A percentile compares a stretch with the other conserved stretches of the same genome.
Conservation (phyloP, 2,113 vertebrate genomes). For the Grus americana region DNA sequence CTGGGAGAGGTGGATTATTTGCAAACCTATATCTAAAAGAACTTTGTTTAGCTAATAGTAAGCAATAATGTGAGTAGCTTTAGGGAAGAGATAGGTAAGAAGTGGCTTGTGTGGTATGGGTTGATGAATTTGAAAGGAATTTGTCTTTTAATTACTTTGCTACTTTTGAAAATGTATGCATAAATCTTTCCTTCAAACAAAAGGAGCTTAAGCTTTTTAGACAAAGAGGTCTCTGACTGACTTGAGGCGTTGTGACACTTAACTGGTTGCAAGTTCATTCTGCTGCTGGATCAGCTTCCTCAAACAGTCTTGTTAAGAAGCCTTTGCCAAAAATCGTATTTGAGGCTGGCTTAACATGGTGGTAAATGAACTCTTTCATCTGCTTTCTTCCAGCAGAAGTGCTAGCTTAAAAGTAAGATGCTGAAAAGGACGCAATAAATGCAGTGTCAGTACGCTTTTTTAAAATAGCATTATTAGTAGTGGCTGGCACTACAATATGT, state of each 20-base stretch:
- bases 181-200: conserved; percentile 11
- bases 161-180: background rate
- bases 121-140: background rate
- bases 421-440: conserved; percentile 7
- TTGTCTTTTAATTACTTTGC: conserved; percentile 5
- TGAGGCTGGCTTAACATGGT: background rate
- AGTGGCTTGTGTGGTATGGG: background rate
- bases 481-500: background rate
- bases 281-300: conserved; percentile 18
- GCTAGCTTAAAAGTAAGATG: background rate
- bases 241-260: background rate
- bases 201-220: conserved; percentile 6
- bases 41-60: background rate
- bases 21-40: background rate
- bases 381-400: conserved; percentile 10
- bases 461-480: background rate
- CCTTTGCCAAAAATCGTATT: background rate
- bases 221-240: conserved; percentile 14
- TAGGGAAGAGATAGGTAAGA: background rate
- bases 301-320: background rate
- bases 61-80: background rate
- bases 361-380: conserved; percentile 41
- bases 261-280: conserved; percentile 30
- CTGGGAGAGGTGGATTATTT: background rate
- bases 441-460: background rate